These are phyloP conservation scores for Peromyscus maniculatus DNA, from an alignment of 2,113 vertebrate genomes.

Conservation along the genomic window DNA sequence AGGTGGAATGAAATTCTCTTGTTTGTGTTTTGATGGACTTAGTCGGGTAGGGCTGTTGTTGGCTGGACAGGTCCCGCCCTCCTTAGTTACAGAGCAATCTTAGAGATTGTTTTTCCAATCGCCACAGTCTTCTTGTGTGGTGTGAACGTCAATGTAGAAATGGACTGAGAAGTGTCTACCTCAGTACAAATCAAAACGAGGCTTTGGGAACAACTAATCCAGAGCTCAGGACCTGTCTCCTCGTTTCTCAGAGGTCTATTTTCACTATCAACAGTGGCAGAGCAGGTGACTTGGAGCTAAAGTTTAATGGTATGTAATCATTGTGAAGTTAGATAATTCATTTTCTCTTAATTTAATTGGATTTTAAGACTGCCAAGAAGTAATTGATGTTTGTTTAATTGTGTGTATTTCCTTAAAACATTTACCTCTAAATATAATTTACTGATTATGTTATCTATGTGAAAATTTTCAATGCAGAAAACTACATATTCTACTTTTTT, in stretches of 20 bases:
- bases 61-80: not conserved
- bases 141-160: not conserved
- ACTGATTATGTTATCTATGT: constrained; percentile 11
- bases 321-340: not conserved
- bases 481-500: constrained; percentile 23
- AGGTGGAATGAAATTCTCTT: not conserved
- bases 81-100: not conserved
- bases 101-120: not conserved
- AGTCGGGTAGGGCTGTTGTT: not conserved
- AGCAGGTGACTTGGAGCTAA: not conserved
- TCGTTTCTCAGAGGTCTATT: not conserved
- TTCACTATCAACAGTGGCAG: not conserved
- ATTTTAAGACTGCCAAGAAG: constrained; percentile 35
- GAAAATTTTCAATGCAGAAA: constrained; percentile 51
- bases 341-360: constrained; percentile 61
- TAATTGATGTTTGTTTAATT: constrained; percentile 17
- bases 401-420: constrained; percentile 38
- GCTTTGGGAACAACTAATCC: not conserved
- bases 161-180: not conserved
- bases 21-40: too few relatives aligned
- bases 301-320: not conserved
- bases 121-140: not conserved
- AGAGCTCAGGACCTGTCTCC: not conserved
- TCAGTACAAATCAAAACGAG: not conserved
- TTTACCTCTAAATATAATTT: constrained; percentile 47